Conservation (phyloP, 1,140 invertebrate genomes). For the Cylas formicarius region DNA sequence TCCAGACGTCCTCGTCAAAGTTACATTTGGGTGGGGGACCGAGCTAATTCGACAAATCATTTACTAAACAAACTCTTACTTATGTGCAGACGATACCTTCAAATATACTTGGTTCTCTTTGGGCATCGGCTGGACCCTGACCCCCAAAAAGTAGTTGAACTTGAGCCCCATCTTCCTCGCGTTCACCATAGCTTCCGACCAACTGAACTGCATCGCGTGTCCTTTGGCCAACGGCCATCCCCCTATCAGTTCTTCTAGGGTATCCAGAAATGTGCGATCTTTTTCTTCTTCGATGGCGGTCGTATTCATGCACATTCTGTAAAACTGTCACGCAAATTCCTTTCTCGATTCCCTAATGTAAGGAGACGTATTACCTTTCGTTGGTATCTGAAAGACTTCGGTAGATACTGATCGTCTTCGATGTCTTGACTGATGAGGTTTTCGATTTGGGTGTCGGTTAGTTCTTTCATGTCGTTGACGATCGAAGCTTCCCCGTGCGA, state of each 20-base stretch:
- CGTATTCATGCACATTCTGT: constrained; percentile 74
- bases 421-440: constrained; percentile 14
- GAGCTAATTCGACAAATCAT: no score
- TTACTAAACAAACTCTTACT: no score
- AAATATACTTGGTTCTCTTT: constrained; percentile 7
- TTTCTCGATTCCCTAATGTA: no score
- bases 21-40: background rate
- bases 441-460: constrained; percentile 14
- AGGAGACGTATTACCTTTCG: constrained; percentile 43
- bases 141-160: constrained; percentile 79
- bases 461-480: constrained; percentile 10
- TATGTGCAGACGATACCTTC: no score
- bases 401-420: constrained; percentile 2
- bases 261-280: constrained; percentile 56
- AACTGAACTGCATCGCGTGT: constrained; percentile 56
- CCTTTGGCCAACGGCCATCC: constrained; percentile 84
- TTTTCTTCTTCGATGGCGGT: constrained; percentile 64
- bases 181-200: constrained; percentile 70
- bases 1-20: constrained; percentile 2
- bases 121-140: constrained; percentile 63
- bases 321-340: constrained; percentile 46
- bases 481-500: constrained; percentile 6
- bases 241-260: constrained; percentile 61
- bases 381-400: constrained; percentile 45
- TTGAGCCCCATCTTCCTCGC: constrained; percentile 70